Percentiles rank a stretch among this genome's conserved stretches.
phyloP scores from a whole-genome alignment of 2,888 invertebrate genomes.

The Callyntrura sp. region DNA sequence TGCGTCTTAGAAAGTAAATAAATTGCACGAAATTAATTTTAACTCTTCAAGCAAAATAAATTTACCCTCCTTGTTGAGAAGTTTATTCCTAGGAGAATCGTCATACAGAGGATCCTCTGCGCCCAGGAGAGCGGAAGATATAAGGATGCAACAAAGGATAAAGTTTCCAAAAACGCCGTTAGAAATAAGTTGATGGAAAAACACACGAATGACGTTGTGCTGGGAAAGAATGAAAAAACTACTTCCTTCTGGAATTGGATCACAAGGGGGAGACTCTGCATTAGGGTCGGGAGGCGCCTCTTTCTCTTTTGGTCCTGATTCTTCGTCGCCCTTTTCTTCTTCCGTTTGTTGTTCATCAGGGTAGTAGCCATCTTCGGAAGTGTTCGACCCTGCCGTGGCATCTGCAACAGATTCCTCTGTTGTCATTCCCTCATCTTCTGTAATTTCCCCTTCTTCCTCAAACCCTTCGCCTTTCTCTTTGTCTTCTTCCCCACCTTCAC shows the following conservation, averaged over 20 bases:
- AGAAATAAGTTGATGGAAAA: conserved; percentile 78
- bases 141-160: conserved; percentile 79
- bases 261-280: conserved; percentile 13
- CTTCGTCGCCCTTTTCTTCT: conserved; percentile 20
- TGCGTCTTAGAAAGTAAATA: too few relatives aligned
- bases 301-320: conserved; percentile 42
- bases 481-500: conserved; percentile 50
- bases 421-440: conserved; percentile 70
- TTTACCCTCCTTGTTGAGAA: conserved; percentile 88
- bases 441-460: conserved; percentile 67
- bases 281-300: conserved; percentile 59
- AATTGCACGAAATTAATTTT: too few relatives aligned
- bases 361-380: conserved; percentile 74
- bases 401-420: conserved; percentile 77
- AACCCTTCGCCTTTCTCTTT: conserved; percentile 66
- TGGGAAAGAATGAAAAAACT: conserved; percentile 82
- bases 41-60: too few relatives aligned
- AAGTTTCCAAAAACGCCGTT: conserved; percentile 79
- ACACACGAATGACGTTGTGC: conserved; percentile 78
- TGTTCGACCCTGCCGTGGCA: conserved; percentile 78
- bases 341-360: conserved; percentile 8
- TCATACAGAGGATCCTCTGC: conserved; percentile 79
- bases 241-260: conserved; percentile 82
- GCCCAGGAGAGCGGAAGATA: conserved; percentile 73
- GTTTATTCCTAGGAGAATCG: conserved; percentile 85